Conservation (phyloP, 2,888 invertebrate genomes). For the Nephrotoma flavescens region DNA sequence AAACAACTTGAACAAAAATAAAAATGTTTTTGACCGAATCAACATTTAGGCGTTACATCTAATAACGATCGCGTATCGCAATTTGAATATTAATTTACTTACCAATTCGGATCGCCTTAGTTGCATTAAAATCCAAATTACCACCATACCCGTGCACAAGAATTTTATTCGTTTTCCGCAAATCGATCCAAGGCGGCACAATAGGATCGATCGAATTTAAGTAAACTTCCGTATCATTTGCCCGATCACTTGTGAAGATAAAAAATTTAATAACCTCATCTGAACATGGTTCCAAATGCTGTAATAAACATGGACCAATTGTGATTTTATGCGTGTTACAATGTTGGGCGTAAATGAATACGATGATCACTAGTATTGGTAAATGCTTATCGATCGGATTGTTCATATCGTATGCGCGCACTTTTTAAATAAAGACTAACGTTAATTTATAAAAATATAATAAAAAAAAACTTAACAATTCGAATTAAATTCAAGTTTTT, state of each 20-base stretch:
- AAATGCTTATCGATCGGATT: neutral
- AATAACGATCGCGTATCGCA: too few species aligned
- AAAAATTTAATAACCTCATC: constrained; percentile 18
- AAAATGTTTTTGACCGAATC: neutral
- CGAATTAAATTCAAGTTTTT: neutral
- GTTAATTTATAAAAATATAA: neutral
- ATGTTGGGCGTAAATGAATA: neutral
- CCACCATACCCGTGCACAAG: constrained; percentile 33
- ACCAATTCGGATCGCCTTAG: constrained; percentile 18
- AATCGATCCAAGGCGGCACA: constrained; percentile 14
- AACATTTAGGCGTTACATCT: neutral
- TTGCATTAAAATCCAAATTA: constrained; percentile 23
- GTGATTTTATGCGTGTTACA: neutral
- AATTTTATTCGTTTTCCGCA: constrained; percentile 15
- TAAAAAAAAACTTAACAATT: neutral
- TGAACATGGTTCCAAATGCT: constrained; percentile 17
- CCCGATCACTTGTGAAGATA: constrained; percentile 15
- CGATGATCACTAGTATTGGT: neutral
- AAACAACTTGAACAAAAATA: neutral
- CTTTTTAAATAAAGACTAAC: neutral
- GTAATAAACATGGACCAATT: constrained; percentile 18
- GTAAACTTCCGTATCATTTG: constrained; percentile 12
- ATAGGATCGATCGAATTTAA: constrained; percentile 12
- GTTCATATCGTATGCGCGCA: neutral
- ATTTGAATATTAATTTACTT: neutral